phyloP scores from a whole-genome alignment of 2,113 vertebrate genomes.

The Jacana jacana region DNA sequence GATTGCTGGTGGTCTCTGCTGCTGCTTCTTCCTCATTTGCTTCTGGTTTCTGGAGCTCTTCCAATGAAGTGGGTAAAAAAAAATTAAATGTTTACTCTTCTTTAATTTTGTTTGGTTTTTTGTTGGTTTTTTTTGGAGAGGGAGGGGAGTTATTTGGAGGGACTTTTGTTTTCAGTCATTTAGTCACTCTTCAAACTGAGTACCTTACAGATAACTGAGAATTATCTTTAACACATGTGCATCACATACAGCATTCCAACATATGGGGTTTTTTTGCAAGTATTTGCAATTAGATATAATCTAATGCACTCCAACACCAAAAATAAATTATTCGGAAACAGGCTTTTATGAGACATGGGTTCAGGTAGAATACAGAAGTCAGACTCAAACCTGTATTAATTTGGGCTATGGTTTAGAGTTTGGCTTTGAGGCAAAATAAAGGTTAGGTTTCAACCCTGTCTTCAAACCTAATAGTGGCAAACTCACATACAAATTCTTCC shows the following conservation, averaged over 20 bases:
- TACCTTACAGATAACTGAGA: not conserved
- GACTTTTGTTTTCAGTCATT: not conserved
- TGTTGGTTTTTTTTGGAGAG: not conserved
- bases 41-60: not conserved
- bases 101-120: not conserved
- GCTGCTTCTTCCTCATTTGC: not conserved
- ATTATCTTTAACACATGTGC: not conserved
- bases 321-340: not conserved
- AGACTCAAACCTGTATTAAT: not conserved
- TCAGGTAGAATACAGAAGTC: not conserved
- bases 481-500: not conserved
- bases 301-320: not conserved
- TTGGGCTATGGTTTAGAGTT: not conserved
- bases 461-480: not conserved
- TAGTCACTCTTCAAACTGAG: not conserved
- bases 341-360: not conserved
- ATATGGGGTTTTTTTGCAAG: not conserved
- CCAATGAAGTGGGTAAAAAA: not conserved
- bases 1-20: constrained; percentile 48
- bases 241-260: not conserved
- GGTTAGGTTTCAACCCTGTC: not conserved
- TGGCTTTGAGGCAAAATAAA: not conserved
- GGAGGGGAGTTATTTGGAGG: not conserved
- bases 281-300: not conserved
- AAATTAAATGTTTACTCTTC: not conserved